A percentile compares a stretch with the other conserved stretches of the same genome.
Evolutionary conservation across 2,797 vertebrate species (phyloP).

Genomic region (Aeoliscus strigatus): DNA sequence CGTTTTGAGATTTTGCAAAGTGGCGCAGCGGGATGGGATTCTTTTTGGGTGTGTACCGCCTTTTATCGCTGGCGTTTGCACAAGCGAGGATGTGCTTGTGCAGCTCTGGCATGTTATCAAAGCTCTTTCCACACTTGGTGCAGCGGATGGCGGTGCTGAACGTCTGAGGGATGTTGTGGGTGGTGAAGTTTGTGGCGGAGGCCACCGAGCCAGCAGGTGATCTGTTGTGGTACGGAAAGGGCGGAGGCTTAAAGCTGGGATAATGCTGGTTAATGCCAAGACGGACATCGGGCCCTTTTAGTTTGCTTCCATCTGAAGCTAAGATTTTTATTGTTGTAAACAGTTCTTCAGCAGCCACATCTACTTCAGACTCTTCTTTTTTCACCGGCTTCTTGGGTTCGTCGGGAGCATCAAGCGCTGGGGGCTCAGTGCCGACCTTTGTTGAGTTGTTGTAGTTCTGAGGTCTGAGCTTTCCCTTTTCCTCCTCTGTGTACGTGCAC

Average conservation of each 20-base stretch:
- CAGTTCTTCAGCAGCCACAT: conserved; percentile 84
- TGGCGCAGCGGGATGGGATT: conserved; percentile 94
- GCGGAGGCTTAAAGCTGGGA: conserved; percentile 96
- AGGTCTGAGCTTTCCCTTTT: conserved; percentile 90
- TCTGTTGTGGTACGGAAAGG: conserved; percentile 97
- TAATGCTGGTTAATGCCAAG: conserved; percentile 98
- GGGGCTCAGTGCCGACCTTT: conserved; percentile 74
- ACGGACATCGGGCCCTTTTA: conserved; percentile 92
- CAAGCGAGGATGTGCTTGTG: conserved; percentile 96
- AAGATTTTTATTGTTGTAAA: conserved; percentile 99
- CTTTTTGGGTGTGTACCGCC: conserved; percentile 96
- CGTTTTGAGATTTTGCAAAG: conserved; percentile 87
- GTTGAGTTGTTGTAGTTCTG: conserved; percentile 95
- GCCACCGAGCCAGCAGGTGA: conserved; percentile 86
- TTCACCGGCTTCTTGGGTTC: conserved; percentile 36
- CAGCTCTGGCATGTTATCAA: conserved; percentile 97
- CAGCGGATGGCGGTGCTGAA: conserved; percentile 98
- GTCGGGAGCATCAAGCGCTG: conserved; percentile 35
- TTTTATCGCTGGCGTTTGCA: conserved; percentile 95
- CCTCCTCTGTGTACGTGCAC: conserved; percentile 85
- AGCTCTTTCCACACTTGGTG: conserved; percentile 96
- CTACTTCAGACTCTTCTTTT: conserved; percentile 53
- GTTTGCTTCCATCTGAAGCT: conserved; percentile 90
- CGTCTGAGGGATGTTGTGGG: conserved; percentile 98
- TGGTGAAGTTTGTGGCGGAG: conserved; percentile 95